phyloP scores from a whole-genome alignment of 2,888 invertebrate species.

The Pollenia angustigena region DNA sequence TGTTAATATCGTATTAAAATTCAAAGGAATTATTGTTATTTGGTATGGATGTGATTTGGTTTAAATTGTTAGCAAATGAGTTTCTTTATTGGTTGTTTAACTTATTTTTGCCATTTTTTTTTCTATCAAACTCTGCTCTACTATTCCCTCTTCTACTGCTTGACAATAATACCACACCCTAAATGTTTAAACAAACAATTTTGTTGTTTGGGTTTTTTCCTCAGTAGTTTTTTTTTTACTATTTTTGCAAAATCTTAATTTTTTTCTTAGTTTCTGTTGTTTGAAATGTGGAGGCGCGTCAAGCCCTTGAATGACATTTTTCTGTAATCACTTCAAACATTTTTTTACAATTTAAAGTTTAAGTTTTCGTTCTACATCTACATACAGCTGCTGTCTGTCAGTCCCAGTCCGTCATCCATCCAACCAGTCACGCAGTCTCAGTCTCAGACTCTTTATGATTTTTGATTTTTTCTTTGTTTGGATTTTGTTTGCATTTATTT shows the following conservation, averaged over 20 bases:
- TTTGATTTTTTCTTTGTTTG: conserved; percentile 25
- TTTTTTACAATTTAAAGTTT: conserved; percentile 26
- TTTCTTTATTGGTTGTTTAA: background rate
- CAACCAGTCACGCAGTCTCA: conserved; percentile 10
- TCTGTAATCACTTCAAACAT: conserved; percentile 70
- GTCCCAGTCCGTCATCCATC: background rate
- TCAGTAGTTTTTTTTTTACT: background rate
- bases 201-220: conserved; percentile 30
- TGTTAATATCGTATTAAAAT: background rate
- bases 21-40: conserved; percentile 6
- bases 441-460: conserved; percentile 10
- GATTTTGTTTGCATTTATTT: conserved; percentile 19
- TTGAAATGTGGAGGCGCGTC: conserved; percentile 69
- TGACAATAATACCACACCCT: conserved; percentile 46
- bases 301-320: conserved; percentile 74
- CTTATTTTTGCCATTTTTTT: conserved; percentile 22
- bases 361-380: conserved; percentile 44
- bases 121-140: background rate
- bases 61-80: conserved; percentile 14
- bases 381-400: conserved; percentile 52
- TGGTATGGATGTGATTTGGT: background rate
- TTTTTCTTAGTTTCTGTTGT: conserved; percentile 18
- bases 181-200: conserved; percentile 48
- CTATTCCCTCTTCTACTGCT: background rate
- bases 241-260: conserved; percentile 29